These are phyloP conservation scores for Eledone cirrhosa DNA, from an alignment of 2,888 invertebrate genomes.

Conservation along the genomic window DNA sequence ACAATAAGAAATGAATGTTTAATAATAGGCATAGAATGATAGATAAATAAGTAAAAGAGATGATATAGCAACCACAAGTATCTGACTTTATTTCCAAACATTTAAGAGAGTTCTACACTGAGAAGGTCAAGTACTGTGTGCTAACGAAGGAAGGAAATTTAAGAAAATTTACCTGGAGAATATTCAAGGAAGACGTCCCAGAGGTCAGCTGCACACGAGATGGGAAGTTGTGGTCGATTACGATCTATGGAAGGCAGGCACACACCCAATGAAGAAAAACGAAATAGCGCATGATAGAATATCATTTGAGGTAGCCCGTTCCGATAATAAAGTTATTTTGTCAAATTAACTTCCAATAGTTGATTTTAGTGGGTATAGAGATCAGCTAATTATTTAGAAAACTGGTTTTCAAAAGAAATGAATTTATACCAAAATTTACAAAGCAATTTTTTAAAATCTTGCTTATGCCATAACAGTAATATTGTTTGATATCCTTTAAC, in stretches of 20 bases:
- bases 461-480: background rate
- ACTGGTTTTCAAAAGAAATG: conserved; percentile 22
- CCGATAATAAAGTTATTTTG: conserved; percentile 3
- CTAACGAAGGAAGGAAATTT: conserved; percentile 27
- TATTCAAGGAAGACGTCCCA: conserved; percentile 28
- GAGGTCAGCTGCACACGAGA: conserved; percentile 28
- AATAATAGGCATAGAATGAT: too few relatives aligned
- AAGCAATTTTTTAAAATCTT: background rate
- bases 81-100: conserved; percentile 17
- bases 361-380: conserved; percentile 10
- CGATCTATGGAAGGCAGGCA: conserved; percentile 24
- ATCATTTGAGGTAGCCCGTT: conserved; percentile 17
- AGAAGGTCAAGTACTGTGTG: conserved; percentile 26
- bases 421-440: background rate
- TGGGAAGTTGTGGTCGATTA: conserved; percentile 25
- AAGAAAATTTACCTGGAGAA: conserved; percentile 28
- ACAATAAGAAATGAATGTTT: too few relatives aligned
- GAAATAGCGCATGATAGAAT: conserved; percentile 26
- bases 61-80: conserved; percentile 14
- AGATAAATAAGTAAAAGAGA: too few relatives aligned
- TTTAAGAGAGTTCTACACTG: conserved; percentile 10
- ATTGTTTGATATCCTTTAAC: too few relatives aligned
- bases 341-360: conserved; percentile 5
- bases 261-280: conserved; percentile 25
- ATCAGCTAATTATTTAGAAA: conserved; percentile 17